A percentile compares a stretch with the other conserved stretches of the same genome.
Conservation (phyloP, 53 echinoderm and acorn worm species). For the Mesocentrotus franciscanus region DNA sequence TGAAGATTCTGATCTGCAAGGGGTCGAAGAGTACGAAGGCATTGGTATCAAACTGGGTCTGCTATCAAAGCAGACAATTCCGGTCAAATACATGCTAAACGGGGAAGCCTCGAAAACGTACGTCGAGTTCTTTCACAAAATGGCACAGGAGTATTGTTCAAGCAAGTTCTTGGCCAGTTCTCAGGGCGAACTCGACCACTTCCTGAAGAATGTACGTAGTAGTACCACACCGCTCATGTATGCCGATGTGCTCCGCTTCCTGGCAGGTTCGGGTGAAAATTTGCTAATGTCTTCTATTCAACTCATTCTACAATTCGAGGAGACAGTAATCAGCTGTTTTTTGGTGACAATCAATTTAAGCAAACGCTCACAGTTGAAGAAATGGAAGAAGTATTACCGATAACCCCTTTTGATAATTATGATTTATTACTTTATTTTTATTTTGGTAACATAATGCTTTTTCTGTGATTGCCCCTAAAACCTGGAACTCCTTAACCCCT, state of each 20-base stretch:
- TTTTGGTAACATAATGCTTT: too few relatives aligned
- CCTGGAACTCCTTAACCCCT: too few relatives aligned
- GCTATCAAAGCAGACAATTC: constrained; percentile 45
- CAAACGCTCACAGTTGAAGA: too few relatives aligned
- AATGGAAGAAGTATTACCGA: too few relatives aligned
- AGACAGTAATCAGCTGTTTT: neutral
- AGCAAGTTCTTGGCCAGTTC: constrained; percentile 26
- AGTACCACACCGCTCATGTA: too few relatives aligned
- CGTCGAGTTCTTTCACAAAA: constrained; percentile 57
- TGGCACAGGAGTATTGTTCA: constrained; percentile 47
- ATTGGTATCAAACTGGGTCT: too few relatives aligned
- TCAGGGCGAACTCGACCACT: neutral
- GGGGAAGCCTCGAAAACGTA: constrained; percentile 39
- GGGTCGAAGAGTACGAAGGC: neutral
- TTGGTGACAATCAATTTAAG: too few relatives aligned
- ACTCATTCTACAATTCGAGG: neutral
- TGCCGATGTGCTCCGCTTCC: constrained; percentile 20
- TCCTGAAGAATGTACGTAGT: neutral
- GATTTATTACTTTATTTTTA: too few relatives aligned
- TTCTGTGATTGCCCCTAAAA: too few relatives aligned
- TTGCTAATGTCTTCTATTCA: neutral
- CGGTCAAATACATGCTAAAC: neutral
- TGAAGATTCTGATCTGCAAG: constrained; percentile 15
- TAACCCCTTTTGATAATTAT: too few relatives aligned
- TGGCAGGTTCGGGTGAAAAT: constrained; percentile 28